These are phyloP conservation scores for Rhagium mordax DNA, from an alignment of 2,888 invertebrate genomes.

Conservation along the genomic window DNA sequence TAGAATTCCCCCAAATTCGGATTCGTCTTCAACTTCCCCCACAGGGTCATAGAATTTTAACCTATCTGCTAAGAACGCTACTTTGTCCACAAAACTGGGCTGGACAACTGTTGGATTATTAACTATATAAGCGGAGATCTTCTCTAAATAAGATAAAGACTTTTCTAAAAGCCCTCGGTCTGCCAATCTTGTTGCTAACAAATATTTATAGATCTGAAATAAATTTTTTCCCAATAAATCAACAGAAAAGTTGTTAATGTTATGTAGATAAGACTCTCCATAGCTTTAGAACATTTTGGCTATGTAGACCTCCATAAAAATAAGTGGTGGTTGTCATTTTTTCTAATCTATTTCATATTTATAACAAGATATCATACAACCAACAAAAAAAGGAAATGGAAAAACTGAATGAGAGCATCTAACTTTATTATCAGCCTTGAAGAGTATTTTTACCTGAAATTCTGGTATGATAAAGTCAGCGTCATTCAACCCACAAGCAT, in stretches of 20 bases:
- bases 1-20: slow-evolving; percentile 59
- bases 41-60: slow-evolving; percentile 68
- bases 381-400: too few species aligned
- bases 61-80: slow-evolving; percentile 70
- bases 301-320: too few species aligned
- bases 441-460: slow-evolving; percentile 78
- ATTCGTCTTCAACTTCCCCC: slow-evolving; percentile 63
- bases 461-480: slow-evolving; percentile 81
- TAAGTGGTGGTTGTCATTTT: too few species aligned
- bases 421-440: too few species aligned
- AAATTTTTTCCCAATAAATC: too few species aligned
- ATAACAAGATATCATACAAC: too few species aligned
- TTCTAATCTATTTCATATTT: too few species aligned
- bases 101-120: slow-evolving; percentile 73
- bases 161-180: slow-evolving; percentile 86
- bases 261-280: too few species aligned
- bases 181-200: slow-evolving; percentile 84
- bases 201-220: slow-evolving; percentile 85
- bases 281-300: too few species aligned
- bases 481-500: slow-evolving; percentile 87
- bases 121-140: slow-evolving; percentile 79
- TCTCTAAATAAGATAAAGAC: slow-evolving; percentile 88
- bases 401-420: too few species aligned
- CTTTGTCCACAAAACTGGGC: slow-evolving; percentile 72
- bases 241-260: too few species aligned